A percentile compares a stretch with the other conserved stretches of the same genome.
Evolutionary conservation across 2,888 invertebrate genomes (phyloP).

Genomic region (Hanleya hanleyi): DNA sequence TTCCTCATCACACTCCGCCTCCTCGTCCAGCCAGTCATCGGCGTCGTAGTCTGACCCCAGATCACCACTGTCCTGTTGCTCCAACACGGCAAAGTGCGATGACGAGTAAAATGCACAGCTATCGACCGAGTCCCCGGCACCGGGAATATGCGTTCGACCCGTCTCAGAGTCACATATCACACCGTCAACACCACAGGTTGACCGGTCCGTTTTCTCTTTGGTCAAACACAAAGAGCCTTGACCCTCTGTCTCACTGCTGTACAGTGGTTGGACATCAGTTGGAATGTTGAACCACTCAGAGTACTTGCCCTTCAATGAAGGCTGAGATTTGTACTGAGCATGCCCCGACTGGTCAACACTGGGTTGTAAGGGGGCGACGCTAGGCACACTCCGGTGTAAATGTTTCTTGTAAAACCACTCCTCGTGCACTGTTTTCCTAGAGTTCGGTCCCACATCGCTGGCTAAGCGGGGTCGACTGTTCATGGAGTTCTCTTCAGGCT

Average conservation of each 20-base stretch:
- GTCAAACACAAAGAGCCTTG: no score
- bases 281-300: background rate
- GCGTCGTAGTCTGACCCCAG: slow-evolving; percentile 52
- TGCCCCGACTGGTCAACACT: background rate
- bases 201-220: no score
- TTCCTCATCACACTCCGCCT: slow-evolving; percentile 63
- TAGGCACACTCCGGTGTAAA: background rate
- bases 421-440: background rate
- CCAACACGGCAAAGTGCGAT: background rate
- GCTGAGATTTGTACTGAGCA: slow-evolving; percentile 38
- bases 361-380: no score
- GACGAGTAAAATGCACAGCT: background rate
- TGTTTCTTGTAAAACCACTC: background rate
- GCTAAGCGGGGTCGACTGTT: background rate
- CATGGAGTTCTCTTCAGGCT: background rate
- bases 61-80: slow-evolving; percentile 39
- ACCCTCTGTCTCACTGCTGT: no score
- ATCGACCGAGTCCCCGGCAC: background rate
- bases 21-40: slow-evolving; percentile 64
- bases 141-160: background rate
- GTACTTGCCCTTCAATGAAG: slow-evolving; percentile 23
- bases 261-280: background rate
- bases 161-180: background rate
- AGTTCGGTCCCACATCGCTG: slow-evolving; percentile 20
- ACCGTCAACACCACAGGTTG: background rate